Base-by-base conservation (phyloP, 2,113 vertebrate genomes). In the Ceyx melanurus region DNA sequence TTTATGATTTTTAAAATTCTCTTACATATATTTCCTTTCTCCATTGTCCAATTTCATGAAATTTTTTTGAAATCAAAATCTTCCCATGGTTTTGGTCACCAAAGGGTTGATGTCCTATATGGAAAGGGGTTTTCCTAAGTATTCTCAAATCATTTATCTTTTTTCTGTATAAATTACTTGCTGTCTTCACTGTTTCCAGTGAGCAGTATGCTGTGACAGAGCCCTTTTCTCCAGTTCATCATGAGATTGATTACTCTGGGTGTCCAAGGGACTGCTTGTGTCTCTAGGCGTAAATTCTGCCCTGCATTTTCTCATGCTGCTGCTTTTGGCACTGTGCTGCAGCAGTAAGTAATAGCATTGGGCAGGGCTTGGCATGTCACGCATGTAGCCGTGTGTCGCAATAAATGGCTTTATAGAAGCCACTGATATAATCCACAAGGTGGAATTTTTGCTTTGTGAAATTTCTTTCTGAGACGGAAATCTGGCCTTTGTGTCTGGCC, bases 301-400 rank as follows among this genome's bases (percentile, higher is more conserved):
- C 92, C 86, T 57, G 81, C 56, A 17, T 91, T 50, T 82, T 58
- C 58, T 94, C 88, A 88, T 58, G 48, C 67, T 67, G 93, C 92
- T 96, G 96, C 95, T 97, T 91, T 92, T 96, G 93, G 95, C 97
- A 85, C 89, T 89, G 92, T 94, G 96, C 97, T 96, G 97, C 96
- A 97, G 96, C 96, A 97, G 97, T 97, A 97, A 97, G 97, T 96
- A 96, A 96, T 93, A 73, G 81, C 90, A 89, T 65, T 93, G 97
- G 98, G 98, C 97, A 97, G 96, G 97, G 94, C 96, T 96, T 94
- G 93, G 91, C 83, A 75, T 91, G 96, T 94, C 51, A n/a, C 54
- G 70, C 96, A 78, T 95, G 92, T 94, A 92, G 81, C 87, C 65
- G n/a, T 94, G 79, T 98, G 95, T 97, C 97, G 97, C 35, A 66